These are phyloP conservation scores for Syngnathus acus DNA, from an alignment of 2,797 vertebrate genomes.

Conservation along the genomic window DNA sequence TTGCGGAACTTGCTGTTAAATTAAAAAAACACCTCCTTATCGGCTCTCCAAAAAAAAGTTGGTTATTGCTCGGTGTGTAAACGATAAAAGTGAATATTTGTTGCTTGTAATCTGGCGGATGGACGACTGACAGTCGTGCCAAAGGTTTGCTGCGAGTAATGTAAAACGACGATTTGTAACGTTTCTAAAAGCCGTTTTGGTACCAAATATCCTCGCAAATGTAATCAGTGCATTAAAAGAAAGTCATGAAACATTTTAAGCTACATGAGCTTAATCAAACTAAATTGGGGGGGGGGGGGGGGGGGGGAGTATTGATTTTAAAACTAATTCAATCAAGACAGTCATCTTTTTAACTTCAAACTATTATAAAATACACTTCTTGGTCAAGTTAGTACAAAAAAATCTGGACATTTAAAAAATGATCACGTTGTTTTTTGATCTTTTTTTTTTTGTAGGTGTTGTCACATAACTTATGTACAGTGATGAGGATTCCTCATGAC, in stretches of 20 bases:
- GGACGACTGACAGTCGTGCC: background rate
- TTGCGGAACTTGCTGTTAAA: background rate
- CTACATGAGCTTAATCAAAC: background rate
- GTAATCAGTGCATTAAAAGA: background rate
- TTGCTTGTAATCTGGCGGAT: background rate
- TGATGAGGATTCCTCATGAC: conserved; percentile 92
- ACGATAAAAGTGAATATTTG: background rate
- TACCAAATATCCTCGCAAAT: background rate
- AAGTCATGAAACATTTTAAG: background rate
- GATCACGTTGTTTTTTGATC: no score
- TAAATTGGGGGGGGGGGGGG: no score
- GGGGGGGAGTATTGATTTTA: no score
- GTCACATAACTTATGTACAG: conserved; percentile 92
- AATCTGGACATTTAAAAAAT: no score
- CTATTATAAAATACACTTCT: no score
- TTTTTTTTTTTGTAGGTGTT: conserved; percentile 74
- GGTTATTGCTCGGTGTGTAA: no score
- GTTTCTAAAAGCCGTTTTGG: background rate
- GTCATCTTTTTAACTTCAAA: no score
- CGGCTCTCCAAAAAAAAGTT: background rate
- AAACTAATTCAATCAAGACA: no score
- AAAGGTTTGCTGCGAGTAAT: background rate
- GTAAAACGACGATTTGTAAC: background rate
- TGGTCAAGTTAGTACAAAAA: no score
- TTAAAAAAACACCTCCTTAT: background rate